phyloP scores from a whole-genome alignment of 2,888 invertebrate genomes.

The Arge pagana region DNA sequence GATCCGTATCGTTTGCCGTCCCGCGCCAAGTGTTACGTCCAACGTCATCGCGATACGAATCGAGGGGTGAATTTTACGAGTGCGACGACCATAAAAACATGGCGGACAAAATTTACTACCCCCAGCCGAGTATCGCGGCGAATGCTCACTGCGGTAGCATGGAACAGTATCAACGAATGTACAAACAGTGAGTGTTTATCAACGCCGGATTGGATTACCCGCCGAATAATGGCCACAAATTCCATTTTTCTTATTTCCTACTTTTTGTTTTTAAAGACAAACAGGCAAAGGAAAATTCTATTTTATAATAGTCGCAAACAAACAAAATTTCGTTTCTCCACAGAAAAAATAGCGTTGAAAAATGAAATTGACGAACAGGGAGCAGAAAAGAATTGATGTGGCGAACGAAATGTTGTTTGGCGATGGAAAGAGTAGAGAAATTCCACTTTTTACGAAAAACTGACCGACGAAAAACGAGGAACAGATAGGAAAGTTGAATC shows the following conservation, averaged over 20 bases:
- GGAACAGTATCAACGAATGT: slow-evolving; percentile 80
- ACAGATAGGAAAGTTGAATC: too few species aligned
- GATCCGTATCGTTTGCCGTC: slow-evolving; percentile 9
- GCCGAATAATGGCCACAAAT: not conserved
- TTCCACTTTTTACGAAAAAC: too few species aligned
- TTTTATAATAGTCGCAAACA: not conserved
- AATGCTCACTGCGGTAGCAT: slow-evolving; percentile 71
- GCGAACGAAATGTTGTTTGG: too few species aligned
- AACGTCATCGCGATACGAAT: not conserved
- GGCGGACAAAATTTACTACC: slow-evolving; percentile 62
- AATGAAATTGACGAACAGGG: too few species aligned
- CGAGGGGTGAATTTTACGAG: not conserved
- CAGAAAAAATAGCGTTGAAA: too few species aligned
- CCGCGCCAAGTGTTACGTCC: not conserved
- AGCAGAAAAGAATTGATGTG: too few species aligned
- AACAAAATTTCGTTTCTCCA: not conserved
- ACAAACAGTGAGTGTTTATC: slow-evolving; percentile 63
- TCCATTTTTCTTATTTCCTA: too few species aligned
- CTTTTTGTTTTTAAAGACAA: too few species aligned
- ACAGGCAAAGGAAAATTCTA: not conserved
- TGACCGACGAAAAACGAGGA: too few species aligned
- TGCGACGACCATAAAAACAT: slow-evolving; percentile 35
- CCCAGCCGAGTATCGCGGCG: slow-evolving; percentile 63
- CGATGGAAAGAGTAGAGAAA: too few species aligned
- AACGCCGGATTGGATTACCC: not conserved